Percentiles rank a stretch among this genome's conserved stretches.
Conservation (phyloP, 2,113 vertebrate species). For the Sardina pilchardus region DNA sequence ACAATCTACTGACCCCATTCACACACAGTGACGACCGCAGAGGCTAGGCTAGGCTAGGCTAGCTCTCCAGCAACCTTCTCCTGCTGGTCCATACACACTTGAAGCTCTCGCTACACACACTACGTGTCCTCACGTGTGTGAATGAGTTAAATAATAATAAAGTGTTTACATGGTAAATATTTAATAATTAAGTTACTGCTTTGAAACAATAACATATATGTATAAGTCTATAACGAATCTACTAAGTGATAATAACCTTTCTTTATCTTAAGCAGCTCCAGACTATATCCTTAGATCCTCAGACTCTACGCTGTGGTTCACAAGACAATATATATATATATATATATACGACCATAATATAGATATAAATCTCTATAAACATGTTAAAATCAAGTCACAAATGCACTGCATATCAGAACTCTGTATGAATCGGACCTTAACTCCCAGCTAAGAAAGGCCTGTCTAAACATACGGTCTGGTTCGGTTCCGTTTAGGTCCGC, state of each 20-base stretch:
- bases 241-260: neutral
- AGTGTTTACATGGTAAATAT: constrained; percentile 71
- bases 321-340: neutral
- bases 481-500: neutral
- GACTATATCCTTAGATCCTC: neutral
- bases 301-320: neutral
- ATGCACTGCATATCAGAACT: too few species aligned
- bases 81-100: neutral
- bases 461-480: neutral
- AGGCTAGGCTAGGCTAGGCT: neutral
- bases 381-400: neutral
- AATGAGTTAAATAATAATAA: constrained; percentile 3
- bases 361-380: neutral
- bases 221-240: constrained; percentile 17
- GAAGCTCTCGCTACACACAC: neutral
- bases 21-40: neutral
- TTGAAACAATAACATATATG: constrained; percentile 45
- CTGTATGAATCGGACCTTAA: too few species aligned
- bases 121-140: constrained; percentile 18
- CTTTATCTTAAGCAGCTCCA: neutral
- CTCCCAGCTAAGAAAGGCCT: too few species aligned
- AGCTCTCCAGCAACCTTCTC: neutral
- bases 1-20: neutral
- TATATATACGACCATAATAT: too few species aligned
- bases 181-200: constrained; percentile 55